Percentiles rank a stretch among this genome's conserved stretches.
Evolutionary conservation across 2,113 vertebrate species (phyloP).

Genomic region (Scytalopus superciliaris): DNA sequence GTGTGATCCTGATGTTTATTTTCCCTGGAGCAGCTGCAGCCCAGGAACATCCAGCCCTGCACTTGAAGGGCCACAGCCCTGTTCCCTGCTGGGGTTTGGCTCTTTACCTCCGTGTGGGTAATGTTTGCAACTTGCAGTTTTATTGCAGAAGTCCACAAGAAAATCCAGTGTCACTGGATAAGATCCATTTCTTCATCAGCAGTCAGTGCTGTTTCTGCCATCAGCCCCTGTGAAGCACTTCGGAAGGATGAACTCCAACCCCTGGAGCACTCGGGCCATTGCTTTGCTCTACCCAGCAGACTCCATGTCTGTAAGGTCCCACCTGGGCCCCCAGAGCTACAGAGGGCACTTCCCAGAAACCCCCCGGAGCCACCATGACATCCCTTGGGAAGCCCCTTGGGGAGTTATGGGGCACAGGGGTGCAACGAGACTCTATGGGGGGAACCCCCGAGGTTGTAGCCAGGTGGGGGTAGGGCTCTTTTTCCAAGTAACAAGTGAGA

Average conservation of each 20-base stretch:
- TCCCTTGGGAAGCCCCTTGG: background rate
- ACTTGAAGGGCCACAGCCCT: background rate
- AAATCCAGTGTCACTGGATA: background rate
- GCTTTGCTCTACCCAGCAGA: background rate
- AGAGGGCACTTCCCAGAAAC: background rate
- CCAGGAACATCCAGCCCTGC: background rate
- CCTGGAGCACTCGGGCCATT: background rate
- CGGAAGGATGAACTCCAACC: background rate
- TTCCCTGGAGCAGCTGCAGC: background rate
- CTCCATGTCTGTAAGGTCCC: background rate
- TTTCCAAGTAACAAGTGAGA: background rate
- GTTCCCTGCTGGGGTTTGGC: background rate
- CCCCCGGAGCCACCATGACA: rapidly evolving
- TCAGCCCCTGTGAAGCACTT: background rate
- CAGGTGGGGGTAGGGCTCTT: background rate
- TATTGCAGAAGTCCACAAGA: background rate
- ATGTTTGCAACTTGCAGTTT: background rate
- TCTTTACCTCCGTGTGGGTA: background rate
- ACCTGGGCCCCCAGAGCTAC: background rate
- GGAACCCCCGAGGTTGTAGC: background rate
- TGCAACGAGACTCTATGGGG: background rate
- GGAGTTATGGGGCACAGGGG: background rate
- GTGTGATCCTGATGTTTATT: background rate
- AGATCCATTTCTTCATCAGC: background rate
- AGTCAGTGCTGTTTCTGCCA: background rate